Evolutionary conservation across 2,888 invertebrate genomes (phyloP).

Genomic region (Sarcophaga variegata): DNA sequence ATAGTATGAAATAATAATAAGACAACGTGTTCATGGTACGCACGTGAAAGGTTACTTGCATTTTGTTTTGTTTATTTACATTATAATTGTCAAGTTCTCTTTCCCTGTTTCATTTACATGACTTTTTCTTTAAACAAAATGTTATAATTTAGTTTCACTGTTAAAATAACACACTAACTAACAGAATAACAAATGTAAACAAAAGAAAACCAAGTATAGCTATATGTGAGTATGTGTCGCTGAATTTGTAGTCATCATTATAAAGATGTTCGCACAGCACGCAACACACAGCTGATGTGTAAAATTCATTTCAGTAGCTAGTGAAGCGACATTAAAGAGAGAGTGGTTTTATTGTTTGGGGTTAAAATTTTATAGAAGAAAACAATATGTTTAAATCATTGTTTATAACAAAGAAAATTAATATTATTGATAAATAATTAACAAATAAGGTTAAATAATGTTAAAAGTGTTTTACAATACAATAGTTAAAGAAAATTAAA

Average conservation of each 20-base stretch:
- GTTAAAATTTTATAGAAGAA: background rate
- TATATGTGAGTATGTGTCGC: background rate
- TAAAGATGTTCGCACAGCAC: background rate
- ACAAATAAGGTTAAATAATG: background rate
- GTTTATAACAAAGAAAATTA: background rate
- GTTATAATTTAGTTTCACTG: conserved; percentile 5
- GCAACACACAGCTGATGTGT: conserved; percentile 26
- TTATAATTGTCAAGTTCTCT: no score
- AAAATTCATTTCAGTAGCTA: conserved; percentile 47
- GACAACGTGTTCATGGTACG: background rate
- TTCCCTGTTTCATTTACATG: no score
- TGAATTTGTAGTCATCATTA: background rate
- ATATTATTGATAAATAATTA: background rate
- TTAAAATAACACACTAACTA: conserved; percentile 1
- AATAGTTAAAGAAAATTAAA: background rate
- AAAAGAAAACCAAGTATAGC: background rate
- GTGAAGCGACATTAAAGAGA: conserved; percentile 18
- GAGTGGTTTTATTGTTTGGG: conserved; percentile 20
- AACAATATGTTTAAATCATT: background rate
- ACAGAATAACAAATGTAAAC: background rate
- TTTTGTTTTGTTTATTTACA: no score
- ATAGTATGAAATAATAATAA: background rate
- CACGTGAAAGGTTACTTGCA: conserved; percentile 1
- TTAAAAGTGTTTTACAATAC: background rate
- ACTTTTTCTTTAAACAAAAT: background rate